phyloP scores from a whole-genome alignment of 2,113 vertebrate genomes.

The Onychostruthus taczanowskii region DNA sequence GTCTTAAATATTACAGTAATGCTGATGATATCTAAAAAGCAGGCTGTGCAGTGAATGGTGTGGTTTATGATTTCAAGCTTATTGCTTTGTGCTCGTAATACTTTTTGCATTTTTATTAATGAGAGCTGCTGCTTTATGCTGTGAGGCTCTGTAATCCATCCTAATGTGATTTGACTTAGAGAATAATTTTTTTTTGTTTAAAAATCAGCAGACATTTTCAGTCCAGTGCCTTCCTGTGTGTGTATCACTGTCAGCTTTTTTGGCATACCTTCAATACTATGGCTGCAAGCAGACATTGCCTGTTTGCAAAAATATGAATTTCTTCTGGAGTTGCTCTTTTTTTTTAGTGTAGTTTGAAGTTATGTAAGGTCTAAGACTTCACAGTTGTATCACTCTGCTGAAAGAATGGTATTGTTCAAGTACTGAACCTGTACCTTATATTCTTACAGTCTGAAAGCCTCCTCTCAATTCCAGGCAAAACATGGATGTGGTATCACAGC shows the following conservation, averaged over 20 bases:
- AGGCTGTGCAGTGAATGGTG: not conserved
- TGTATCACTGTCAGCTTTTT: not conserved
- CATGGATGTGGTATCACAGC: not conserved
- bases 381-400: not conserved
- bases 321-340: not conserved
- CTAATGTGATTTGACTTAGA: not conserved
- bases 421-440: not conserved
- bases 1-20: not conserved
- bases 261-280: not conserved
- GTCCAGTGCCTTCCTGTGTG: not conserved
- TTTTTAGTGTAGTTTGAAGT: not conserved
- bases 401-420: conserved; percentile 2
- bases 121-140: not conserved
- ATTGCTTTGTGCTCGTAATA: not conserved
- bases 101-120: not conserved
- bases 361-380: not conserved
- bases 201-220: not conserved
- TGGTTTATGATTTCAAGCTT: conserved; percentile 12
- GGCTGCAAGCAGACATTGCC: not conserved
- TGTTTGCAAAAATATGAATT: not conserved
- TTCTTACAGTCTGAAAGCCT: not conserved
- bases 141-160: not conserved
- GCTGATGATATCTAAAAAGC: not conserved
- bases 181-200: not conserved
- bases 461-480: conserved; percentile 23